phyloP scores from a whole-genome alignment of 2,888 invertebrate species.

The Lasius fuliginosus region DNA sequence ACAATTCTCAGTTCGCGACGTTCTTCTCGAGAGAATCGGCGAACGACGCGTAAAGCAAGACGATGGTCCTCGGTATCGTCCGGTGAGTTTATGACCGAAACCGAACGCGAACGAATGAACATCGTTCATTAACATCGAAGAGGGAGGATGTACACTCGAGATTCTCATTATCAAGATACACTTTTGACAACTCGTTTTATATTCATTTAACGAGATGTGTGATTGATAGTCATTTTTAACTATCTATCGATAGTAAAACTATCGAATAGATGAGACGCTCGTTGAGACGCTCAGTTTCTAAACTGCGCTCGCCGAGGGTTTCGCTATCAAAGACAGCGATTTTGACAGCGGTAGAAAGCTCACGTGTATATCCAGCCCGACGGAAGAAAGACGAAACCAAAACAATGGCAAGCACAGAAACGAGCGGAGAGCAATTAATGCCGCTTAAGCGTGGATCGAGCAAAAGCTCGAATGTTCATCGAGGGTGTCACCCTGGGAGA shows the following conservation, averaged over 20 bases:
- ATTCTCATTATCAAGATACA: constrained; percentile 16
- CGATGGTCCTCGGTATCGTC: constrained; percentile 33
- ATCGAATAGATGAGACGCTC: neutral
- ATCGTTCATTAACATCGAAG: constrained; percentile 39
- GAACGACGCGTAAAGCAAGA: constrained; percentile 14
- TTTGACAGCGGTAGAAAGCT: constrained; percentile 7
- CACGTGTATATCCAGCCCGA: constrained; percentile 21
- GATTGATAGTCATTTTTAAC: neutral
- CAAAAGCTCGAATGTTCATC: constrained; percentile 65
- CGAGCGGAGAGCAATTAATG: constrained; percentile 37
- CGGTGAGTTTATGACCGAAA: constrained; percentile 54
- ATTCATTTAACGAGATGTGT: neutral
- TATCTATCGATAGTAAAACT: neutral
- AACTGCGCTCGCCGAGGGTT: neutral
- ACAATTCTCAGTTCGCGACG: neutral
- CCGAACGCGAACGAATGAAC: constrained; percentile 56
- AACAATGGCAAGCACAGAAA: constrained; percentile 48
- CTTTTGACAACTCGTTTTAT: neutral
- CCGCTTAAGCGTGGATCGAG: constrained; percentile 60
- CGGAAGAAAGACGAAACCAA: constrained; percentile 24
- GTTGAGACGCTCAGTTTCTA: neutral
- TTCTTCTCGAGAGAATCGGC: neutral
- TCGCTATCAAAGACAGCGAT: neutral
- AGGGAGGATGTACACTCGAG: neutral
- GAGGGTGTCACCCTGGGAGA: constrained; percentile 58